These are phyloP conservation scores for Lasioglossum malachurum DNA, from an alignment of 2,888 invertebrate species.

Conservation along the genomic window DNA sequence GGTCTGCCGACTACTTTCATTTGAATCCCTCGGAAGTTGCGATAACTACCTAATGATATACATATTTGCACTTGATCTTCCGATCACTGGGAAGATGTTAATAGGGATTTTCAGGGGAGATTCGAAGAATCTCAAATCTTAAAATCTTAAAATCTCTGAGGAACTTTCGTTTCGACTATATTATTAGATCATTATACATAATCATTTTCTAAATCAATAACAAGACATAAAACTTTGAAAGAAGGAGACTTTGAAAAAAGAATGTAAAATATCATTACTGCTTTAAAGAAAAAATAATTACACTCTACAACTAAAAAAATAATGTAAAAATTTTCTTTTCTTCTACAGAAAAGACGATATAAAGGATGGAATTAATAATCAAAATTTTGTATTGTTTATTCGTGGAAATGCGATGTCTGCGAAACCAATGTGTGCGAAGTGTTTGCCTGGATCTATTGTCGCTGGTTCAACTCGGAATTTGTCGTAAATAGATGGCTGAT, in stretches of 20 bases:
- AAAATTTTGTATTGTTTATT: neutral
- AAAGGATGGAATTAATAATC: neutral
- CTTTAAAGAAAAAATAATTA: neutral
- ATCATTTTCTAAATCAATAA: too few relatives aligned
- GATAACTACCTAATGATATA: neutral
- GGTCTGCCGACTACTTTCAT: constrained; percentile 44
- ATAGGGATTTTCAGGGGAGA: too few relatives aligned
- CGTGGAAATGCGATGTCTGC: neutral
- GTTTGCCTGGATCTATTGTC: neutral
- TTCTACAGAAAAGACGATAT: neutral
- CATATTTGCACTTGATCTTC: too few relatives aligned
- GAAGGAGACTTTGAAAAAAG: neutral
- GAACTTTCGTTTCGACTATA: neutral
- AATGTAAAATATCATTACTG: too few relatives aligned
- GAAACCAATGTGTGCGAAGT: neutral
- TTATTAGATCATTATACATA: neutral
- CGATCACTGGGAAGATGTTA: too few relatives aligned
- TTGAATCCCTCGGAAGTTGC: constrained; percentile 23
- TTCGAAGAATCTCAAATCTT: neutral
- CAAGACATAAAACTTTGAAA: too few relatives aligned
- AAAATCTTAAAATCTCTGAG: neutral
- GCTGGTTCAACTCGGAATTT: neutral
- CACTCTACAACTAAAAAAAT: neutral
- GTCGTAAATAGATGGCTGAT: neutral
- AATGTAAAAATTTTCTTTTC: too few relatives aligned